A percentile compares a stretch with the other conserved stretches of the same genome.
phyloP scores from a whole-genome alignment of 92 coral and sea anemone genomes.

The Meandrina meandrites region DNA sequence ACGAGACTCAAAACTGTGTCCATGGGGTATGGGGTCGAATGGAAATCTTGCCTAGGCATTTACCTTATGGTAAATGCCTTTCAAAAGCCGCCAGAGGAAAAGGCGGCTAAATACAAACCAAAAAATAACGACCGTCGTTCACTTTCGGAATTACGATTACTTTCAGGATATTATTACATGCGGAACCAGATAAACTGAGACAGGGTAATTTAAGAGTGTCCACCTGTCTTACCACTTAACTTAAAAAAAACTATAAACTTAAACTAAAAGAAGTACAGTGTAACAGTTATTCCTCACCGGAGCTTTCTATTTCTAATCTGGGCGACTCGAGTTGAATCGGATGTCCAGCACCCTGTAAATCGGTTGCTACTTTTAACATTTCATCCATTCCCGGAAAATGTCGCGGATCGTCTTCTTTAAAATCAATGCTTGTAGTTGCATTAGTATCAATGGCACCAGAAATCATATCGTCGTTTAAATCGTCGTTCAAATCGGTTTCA shows the following conservation, averaged over 20 bases:
- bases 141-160: too few relatives aligned
- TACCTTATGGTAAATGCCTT: too few relatives aligned
- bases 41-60: too few relatives aligned
- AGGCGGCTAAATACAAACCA: too few relatives aligned
- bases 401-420: constrained; percentile 76
- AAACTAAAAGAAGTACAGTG: neutral
- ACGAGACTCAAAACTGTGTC: too few relatives aligned
- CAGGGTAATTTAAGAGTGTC: neutral
- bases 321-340: constrained; percentile 76
- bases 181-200: too few relatives aligned
- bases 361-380: constrained; percentile 98
- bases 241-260: neutral
- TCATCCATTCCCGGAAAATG: constrained; percentile 96
- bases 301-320: constrained; percentile 75
- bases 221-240: neutral
- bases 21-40: too few relatives aligned
- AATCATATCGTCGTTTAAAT: constrained; percentile 92
- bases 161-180: too few relatives aligned
- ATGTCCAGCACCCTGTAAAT: constrained; percentile 84
- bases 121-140: too few relatives aligned
- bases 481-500: constrained; percentile 99
- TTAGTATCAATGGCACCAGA: constrained; percentile 90
- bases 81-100: too few relatives aligned
- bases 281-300: constrained; percentile 29
- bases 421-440: constrained; percentile 83